Evolutionary conservation across 2,113 vertebrate genomes (phyloP), one percentile per base, ranked within the genome.

Genomic region (Leptobrachium leishanense): DNA sequence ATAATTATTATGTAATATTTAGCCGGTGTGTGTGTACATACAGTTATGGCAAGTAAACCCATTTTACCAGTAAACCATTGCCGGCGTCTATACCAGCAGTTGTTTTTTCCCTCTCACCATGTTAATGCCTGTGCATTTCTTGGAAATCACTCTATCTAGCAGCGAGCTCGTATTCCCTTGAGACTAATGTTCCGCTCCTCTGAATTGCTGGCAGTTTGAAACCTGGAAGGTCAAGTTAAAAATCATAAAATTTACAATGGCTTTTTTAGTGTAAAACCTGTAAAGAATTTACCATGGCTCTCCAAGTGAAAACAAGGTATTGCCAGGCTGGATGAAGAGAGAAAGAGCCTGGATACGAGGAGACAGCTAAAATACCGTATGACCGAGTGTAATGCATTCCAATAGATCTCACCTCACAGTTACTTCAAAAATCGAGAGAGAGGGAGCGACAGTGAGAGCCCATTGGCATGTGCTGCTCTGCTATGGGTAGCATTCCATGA

Each of bases 401-500:
- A 31, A 9, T 5, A 9, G 6, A n/a, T 63, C 57, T 11, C 7
- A 20, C 41, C 13, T 43, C 31, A 31, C 12, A 15, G 10, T 68
- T 42, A 54, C 44, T 12, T 59, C 7, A 9, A 31, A 65, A 65
- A 7, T 10, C 6, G 39, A 2, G 63, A 3, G 39, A 31, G 46
- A 31, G 46, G 46, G 70, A 44, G 5, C 15, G 20, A 31, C 20
- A 12, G 15, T 11, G 41, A 62, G n/a, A 5, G 43, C 43, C 57
- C 44, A 20, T n/a, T 53, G 68, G 76, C 68, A 79, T 77, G n/a
- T 77, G 53, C 15, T 54, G 44, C 65, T 54, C 74, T 31, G 68
- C 54, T 71, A 41, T 7, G 59, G 68, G 76, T 40, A 43, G 57
- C 57, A 79, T 79, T 79, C 68, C 68, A 72, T 79, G 13, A 42